Evolutionary conservation across 2,797 vertebrate genomes (phyloP).

Genomic region (Hyperoplus immaculatus): DNA sequence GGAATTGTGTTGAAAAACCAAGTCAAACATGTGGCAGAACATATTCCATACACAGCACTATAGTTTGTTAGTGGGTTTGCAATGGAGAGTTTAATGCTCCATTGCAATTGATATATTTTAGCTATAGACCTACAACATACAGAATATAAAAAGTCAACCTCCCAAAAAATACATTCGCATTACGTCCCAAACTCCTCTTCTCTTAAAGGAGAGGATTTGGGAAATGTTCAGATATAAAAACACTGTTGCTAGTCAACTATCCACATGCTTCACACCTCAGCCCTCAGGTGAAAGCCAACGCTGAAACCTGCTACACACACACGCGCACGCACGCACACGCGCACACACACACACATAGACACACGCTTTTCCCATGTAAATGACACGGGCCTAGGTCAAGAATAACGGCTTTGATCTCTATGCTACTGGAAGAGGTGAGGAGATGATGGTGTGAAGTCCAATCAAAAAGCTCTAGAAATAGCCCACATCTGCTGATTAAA

Average conservation of each 20-base stretch:
- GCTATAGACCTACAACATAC: not conserved
- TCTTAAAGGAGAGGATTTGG: too few relatives aligned
- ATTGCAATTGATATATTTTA: too few relatives aligned
- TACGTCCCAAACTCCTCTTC: too few relatives aligned
- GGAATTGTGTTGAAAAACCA: not conserved
- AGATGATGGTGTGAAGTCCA: not conserved
- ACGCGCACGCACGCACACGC: not conserved
- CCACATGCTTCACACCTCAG: slow-evolving; percentile 29
- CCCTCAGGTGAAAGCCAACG: slow-evolving; percentile 18
- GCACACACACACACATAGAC: not conserved
- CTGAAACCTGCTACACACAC: not conserved
- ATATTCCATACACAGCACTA: not conserved
- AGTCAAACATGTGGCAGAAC: not conserved
- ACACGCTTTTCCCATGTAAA: not conserved
- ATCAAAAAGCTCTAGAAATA: not conserved
- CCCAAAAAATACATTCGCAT: not conserved
- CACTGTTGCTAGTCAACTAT: not conserved
- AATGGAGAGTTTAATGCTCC: not conserved
- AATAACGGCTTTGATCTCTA: not conserved
- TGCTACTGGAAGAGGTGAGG: not conserved
- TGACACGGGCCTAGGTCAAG: not conserved
- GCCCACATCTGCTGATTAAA: slow-evolving; percentile 2
- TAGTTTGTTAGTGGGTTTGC: slow-evolving; percentile 3
- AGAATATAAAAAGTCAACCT: not conserved
- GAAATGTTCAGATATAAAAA: not conserved